Evolutionary conservation across 2,888 invertebrate genomes (phyloP).

Genomic region (Dynastes grantii): DNA sequence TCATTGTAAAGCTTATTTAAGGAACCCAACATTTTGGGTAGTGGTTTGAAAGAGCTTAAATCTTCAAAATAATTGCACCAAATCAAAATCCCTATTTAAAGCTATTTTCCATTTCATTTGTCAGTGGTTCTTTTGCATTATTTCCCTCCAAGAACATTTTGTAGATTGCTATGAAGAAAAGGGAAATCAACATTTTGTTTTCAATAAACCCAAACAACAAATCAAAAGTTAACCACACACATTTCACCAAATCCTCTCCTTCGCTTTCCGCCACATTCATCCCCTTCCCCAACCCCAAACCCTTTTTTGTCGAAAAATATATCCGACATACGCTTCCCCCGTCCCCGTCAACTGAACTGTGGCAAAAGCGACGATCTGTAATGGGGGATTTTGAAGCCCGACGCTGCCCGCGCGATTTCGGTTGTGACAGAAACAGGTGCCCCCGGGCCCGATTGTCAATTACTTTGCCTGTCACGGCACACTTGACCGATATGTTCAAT

Average conservation of each 20-base stretch:
- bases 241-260: not conserved
- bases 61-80: too few relatives aligned
- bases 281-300: too few relatives aligned
- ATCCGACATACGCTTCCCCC: not conserved
- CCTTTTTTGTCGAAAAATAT: not conserved
- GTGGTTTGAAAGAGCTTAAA: too few relatives aligned
- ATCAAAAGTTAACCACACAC: not conserved
- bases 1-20: too few relatives aligned
- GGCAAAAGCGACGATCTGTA: not conserved
- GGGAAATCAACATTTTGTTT: too few relatives aligned
- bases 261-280: too few relatives aligned
- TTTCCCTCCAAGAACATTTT: not conserved
- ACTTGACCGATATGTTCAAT: constrained; percentile 50
- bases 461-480: constrained; percentile 51
- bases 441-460: constrained; percentile 55
- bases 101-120: too few relatives aligned
- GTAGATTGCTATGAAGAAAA: too few relatives aligned
- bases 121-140: not conserved
- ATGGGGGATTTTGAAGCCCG: constrained; percentile 12
- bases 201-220: too few relatives aligned
- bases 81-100: too few relatives aligned
- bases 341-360: constrained; percentile 13
- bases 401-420: constrained; percentile 34
- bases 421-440: constrained; percentile 57
- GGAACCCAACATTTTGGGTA: too few relatives aligned